A percentile compares a stretch with the other conserved stretches of the same genome.
These are phyloP conservation scores for Mechanitis mazaeus DNA, from an alignment of 2,888 invertebrate genomes.

Conservation along the genomic window DNA sequence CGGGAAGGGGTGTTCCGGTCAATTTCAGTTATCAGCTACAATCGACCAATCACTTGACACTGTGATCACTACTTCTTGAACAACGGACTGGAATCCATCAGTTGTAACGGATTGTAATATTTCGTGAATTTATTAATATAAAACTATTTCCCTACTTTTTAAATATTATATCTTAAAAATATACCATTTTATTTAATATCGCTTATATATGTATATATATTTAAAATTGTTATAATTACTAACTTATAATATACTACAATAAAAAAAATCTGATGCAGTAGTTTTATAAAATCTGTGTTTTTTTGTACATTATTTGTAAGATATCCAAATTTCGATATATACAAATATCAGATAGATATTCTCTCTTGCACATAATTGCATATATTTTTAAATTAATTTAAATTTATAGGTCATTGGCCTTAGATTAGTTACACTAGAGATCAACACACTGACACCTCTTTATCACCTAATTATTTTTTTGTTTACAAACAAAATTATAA, in stretches of 20 bases:
- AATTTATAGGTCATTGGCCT: neutral
- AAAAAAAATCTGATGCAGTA: neutral
- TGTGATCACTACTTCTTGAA: neutral
- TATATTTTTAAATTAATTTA: neutral
- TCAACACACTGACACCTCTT: slow-evolving; percentile 12
- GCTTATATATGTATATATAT: too few relatives aligned
- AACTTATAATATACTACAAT: neutral
- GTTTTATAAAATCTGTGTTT: neutral
- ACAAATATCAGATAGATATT: neutral
- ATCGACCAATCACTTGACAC: neutral
- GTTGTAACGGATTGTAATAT: neutral
- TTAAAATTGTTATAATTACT: neutral
- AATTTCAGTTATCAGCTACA: slow-evolving; percentile 5
- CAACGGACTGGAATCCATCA: slow-evolving; percentile 7
- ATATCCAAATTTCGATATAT: neutral
- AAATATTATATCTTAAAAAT: too few relatives aligned
- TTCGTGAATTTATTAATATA: too few relatives aligned
- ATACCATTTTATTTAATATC: too few relatives aligned
- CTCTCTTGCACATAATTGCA: neutral
- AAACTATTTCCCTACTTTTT: too few relatives aligned
- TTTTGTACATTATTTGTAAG: neutral
- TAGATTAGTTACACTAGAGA: slow-evolving; percentile 9
- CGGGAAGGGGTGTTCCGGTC: slow-evolving; percentile 24
- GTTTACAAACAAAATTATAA: too few relatives aligned
- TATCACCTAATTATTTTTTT: neutral